Conservation (phyloP, 2,888 invertebrate species). For the Dugesia japonica region DNA sequence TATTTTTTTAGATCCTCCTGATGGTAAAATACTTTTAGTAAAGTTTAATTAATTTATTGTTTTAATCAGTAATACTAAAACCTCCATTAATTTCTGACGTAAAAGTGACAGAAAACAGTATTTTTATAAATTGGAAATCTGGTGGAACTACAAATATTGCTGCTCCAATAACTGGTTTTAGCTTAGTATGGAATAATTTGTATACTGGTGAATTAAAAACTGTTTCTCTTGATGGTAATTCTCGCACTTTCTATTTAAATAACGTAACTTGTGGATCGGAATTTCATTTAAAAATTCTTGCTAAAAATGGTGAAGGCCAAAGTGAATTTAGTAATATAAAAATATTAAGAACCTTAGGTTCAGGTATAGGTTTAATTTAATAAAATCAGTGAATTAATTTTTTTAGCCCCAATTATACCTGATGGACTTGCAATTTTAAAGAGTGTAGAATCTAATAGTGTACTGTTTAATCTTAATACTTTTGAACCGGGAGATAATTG, state of each 20-base stretch:
- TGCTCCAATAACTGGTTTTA: neutral
- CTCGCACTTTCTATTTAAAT: neutral
- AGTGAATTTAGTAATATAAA: neutral
- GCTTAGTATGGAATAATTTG: neutral
- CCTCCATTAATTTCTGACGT: neutral
- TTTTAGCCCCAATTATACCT: neutral
- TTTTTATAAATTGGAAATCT: constrained; percentile 7
- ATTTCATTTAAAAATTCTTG: neutral
- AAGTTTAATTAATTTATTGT: neutral
- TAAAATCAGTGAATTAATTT: no score
- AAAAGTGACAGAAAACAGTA: constrained; percentile 2
- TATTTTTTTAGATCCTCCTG: neutral
- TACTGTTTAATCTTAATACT: neutral
- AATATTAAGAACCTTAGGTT: neutral
- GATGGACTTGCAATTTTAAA: neutral
- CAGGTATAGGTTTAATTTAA: neutral
- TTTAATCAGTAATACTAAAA: neutral
- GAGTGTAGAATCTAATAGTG: neutral
- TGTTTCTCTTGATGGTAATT: neutral
- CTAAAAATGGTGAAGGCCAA: neutral
- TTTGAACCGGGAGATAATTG: neutral
- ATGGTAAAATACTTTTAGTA: neutral
- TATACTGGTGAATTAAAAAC: neutral
- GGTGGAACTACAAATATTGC: neutral
- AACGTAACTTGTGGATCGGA: neutral